Evolutionary conservation across 2,797 vertebrate genomes (phyloP).

Genomic region (Phataginus tetradactyla): DNA sequence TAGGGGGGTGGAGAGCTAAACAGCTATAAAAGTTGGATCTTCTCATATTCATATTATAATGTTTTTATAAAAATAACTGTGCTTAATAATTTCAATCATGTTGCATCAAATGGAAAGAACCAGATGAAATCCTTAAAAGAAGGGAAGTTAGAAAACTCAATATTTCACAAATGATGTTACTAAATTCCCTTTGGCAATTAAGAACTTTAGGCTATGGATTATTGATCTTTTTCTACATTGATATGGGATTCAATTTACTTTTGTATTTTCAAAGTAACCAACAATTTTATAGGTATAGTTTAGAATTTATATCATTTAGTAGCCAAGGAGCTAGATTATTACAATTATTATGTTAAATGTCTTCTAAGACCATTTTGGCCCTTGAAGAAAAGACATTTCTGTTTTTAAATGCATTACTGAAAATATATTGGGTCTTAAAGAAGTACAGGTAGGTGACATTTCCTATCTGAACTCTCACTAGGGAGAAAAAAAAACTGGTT

Average conservation of each 20-base stretch:
- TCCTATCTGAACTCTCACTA: neutral
- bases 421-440: neutral
- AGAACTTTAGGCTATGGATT: slow-evolving; percentile 58
- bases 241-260: slow-evolving; percentile 57
- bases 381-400: slow-evolving; percentile 14
- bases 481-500: neutral
- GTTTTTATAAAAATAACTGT: slow-evolving; percentile 71
- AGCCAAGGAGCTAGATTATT: neutral
- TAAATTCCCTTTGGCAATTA: slow-evolving; percentile 74
- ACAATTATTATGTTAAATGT: slow-evolving; percentile 23
- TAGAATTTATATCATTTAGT: slow-evolving; percentile 6
- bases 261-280: slow-evolving; percentile 77
- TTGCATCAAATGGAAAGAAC: slow-evolving; percentile 45
- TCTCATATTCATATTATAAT: slow-evolving; percentile 67
- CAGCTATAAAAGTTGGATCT: slow-evolving; percentile 52
- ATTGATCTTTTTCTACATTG: neutral
- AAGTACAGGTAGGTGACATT: neutral
- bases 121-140: slow-evolving; percentile 44
- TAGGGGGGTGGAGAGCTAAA: neutral
- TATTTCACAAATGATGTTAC: slow-evolving; percentile 51
- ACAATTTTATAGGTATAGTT: slow-evolving; percentile 18
- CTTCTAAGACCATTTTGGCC: neutral
- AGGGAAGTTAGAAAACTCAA: slow-evolving; percentile 8
- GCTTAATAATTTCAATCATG: slow-evolving; percentile 70
- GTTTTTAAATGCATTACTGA: neutral